phyloP scores from a whole-genome alignment of 2,113 vertebrate genomes.

The Halichoeres trimaculatus region DNA sequence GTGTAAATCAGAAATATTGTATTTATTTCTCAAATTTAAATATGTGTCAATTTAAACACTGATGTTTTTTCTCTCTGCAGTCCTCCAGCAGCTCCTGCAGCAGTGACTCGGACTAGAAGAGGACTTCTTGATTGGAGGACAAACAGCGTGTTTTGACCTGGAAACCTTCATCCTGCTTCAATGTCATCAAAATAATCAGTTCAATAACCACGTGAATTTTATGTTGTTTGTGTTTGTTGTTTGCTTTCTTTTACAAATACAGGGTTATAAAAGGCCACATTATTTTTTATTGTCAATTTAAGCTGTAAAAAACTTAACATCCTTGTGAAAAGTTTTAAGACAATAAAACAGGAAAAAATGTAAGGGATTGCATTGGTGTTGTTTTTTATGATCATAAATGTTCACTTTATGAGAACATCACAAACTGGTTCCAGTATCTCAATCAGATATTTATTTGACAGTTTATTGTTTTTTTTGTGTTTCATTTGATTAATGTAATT shows the following conservation, averaged over 20 bases:
- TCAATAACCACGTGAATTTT: neutral
- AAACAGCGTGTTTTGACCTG: neutral
- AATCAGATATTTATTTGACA: neutral
- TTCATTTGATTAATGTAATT: neutral
- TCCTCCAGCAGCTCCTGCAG: slow-evolving; percentile 64
- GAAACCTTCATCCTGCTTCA: neutral
- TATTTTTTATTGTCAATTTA: neutral
- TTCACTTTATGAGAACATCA: neutral
- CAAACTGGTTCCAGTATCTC: neutral
- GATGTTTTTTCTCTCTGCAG: slow-evolving; percentile 28
- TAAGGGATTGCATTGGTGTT: neutral
- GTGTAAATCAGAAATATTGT: too few species aligned
- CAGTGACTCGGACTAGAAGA: slow-evolving; percentile 68
- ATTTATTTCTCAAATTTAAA: too few species aligned
- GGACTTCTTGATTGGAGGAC: neutral
- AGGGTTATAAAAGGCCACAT: neutral
- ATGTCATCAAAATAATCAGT: neutral
- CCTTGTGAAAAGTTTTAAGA: neutral
- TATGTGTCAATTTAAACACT: neutral
- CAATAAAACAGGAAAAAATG: neutral
- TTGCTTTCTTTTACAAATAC: neutral
- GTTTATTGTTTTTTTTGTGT: neutral
- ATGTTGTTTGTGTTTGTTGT: neutral
- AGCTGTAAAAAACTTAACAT: neutral
- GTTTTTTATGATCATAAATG: neutral